phyloP scores from a whole-genome alignment of 2,888 invertebrate genomes.

The Cephus sareptanus region DNA sequence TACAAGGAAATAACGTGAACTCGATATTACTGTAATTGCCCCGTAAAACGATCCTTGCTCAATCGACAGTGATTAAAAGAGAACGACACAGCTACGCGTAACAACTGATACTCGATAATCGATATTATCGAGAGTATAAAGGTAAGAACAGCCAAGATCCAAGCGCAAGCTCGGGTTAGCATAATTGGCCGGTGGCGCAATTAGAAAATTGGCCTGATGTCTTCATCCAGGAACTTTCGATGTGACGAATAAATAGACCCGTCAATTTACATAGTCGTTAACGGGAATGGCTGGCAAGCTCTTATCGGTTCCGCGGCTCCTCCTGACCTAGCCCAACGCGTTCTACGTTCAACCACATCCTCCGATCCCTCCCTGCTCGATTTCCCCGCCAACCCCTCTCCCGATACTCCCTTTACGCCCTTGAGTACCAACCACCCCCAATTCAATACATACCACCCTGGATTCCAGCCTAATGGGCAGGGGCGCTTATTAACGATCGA shows the following conservation, averaged over 20 bases:
- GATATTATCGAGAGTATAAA: background rate
- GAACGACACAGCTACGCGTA: background rate
- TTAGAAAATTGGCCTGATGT: slow-evolving; percentile 48
- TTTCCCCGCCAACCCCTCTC: too few species aligned
- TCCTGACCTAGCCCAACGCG: slow-evolving; percentile 54
- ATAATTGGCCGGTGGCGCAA: slow-evolving; percentile 38
- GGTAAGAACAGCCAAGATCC: background rate
- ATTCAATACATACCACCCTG: slow-evolving; percentile 24
- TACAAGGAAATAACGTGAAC: background rate
- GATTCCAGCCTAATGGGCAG: slow-evolving; percentile 27
- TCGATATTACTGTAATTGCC: background rate
- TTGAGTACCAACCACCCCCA: slow-evolving; percentile 25
- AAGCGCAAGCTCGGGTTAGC: slow-evolving; percentile 29
- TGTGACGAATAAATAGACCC: slow-evolving; percentile 60
- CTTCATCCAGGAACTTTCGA: slow-evolving; percentile 48
- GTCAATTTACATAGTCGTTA: slow-evolving; percentile 64
- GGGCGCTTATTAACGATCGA: slow-evolving; percentile 49
- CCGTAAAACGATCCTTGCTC: background rate
- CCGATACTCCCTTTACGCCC: background rate
- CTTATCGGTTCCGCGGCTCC: slow-evolving; percentile 54
- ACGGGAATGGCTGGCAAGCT: slow-evolving; percentile 53
- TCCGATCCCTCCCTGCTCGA: background rate
- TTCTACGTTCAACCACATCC: slow-evolving; percentile 32
- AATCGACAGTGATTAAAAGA: background rate
- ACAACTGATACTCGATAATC: background rate